These are phyloP conservation scores for Doris montereyensis DNA, from an alignment of 2,888 invertebrate genomes.

Conservation along the genomic window DNA sequence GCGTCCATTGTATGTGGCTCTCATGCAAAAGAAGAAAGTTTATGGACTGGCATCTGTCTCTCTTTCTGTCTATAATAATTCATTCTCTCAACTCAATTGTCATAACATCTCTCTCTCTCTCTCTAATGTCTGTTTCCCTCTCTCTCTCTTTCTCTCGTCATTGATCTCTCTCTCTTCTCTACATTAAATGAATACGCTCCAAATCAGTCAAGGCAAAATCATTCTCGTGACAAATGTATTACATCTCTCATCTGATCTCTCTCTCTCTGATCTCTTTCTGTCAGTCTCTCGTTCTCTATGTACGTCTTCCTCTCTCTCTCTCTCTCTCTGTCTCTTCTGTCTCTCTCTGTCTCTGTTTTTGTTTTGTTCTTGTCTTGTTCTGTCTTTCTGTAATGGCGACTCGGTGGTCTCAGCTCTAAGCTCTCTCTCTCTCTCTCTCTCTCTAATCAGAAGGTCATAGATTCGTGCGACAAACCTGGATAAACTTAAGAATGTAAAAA, in stretches of 20 bases:
- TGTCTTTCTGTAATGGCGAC: not conserved
- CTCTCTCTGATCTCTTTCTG: not conserved
- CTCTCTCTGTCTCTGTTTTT: not conserved
- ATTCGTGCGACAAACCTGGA: too few relatives aligned
- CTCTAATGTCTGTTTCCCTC: not conserved
- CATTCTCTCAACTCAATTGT: not conserved
- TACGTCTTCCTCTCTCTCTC: not conserved
- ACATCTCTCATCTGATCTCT: not conserved
- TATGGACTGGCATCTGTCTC: not conserved
- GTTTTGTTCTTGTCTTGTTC: not conserved
- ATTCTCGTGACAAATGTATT: too few relatives aligned
- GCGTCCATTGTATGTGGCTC: too few relatives aligned
- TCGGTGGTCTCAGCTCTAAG: too few relatives aligned
- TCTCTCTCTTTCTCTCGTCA: not conserved
- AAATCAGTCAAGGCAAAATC: too few relatives aligned
- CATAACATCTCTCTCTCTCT: not conserved
- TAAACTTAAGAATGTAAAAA: too few relatives aligned
- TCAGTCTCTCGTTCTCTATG: not conserved
- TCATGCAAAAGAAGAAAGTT: too few relatives aligned
- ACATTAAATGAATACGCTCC: too few relatives aligned
- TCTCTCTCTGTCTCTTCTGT: not conserved
- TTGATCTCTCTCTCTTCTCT: not conserved
- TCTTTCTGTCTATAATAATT: not conserved
- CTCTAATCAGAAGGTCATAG: too few relatives aligned
- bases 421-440: too few relatives aligned